Percentiles rank a stretch among this genome's conserved stretches.
Conservation (phyloP, 1,140 invertebrate genomes). For the Heliothis subflexa region DNA sequence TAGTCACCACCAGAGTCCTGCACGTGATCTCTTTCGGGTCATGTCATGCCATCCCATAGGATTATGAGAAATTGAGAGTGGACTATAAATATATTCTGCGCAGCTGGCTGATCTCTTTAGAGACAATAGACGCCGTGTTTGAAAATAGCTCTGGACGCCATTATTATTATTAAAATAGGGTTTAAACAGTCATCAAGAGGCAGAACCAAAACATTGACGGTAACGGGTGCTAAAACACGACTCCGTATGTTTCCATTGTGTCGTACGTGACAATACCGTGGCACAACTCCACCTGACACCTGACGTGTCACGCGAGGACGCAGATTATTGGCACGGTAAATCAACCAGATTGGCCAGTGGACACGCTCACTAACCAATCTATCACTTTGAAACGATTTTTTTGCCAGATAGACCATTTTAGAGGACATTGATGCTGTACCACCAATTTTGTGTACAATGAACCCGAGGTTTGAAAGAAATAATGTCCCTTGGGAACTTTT, state of each 20-base stretch:
- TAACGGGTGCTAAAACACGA: neutral
- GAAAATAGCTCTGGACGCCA: too few relatives aligned
- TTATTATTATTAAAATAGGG: too few relatives aligned
- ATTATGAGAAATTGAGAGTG: too few relatives aligned
- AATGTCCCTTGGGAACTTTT: constrained; percentile 7
- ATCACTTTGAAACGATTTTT: constrained; percentile 62
- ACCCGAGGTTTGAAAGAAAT: constrained; percentile 4
- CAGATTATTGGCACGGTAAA: constrained; percentile 75
- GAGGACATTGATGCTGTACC: constrained; percentile 14
- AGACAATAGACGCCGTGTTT: too few relatives aligned
- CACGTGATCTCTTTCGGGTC: too few relatives aligned
- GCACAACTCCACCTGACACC: constrained; percentile 57
- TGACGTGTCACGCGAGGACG: constrained; percentile 65
- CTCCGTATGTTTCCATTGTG: constrained; percentile 51
- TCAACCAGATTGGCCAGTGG: constrained; percentile 76
- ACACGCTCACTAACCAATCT: constrained; percentile 67
- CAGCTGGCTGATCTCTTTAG: too few relatives aligned
- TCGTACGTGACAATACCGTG: constrained; percentile 62
- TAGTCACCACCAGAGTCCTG: too few relatives aligned
- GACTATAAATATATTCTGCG: too few relatives aligned
- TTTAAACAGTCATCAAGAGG: too few relatives aligned
- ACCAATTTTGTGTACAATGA: constrained; percentile 38
- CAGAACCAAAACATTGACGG: neutral
- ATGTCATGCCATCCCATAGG: too few relatives aligned
- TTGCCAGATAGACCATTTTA: neutral